Base-by-base conservation (phyloP, 1,140 invertebrate species). In the Drosophila grimshawi region DNA sequence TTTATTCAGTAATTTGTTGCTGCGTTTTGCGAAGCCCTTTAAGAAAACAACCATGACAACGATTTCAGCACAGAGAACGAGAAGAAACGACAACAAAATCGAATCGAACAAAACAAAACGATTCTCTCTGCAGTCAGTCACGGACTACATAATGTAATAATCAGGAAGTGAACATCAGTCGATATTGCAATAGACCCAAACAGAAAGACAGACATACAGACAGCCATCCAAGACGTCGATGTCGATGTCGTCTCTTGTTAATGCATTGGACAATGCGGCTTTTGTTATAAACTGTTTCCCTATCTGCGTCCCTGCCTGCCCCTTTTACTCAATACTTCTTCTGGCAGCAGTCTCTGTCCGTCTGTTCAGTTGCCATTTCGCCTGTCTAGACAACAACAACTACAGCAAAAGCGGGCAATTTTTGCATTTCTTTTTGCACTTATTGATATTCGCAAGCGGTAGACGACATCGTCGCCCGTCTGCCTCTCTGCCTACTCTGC, bases 201-300 rank as follows among this genome's bases (percentile, higher is more conserved):
- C 60, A 78, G 76, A 78, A 65, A 10, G 33, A 63, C 48, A 19
- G 5, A 4, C 33, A 30, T 30, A 70, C 39, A 43, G 39, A 51
- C 65, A 68, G 80, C 65, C 65, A 81, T 73, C 63, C 55, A 71
- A 69, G 78, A 59, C 69, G 59, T 57, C 48, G 57, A 71, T 57
- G 61, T 35, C 5, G 5, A 33, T 33, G 70, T 52, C 60, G 68
- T 53, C 78, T 83, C 62, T 80, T 74, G 66, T 71, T 80, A 83
- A 80, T 85, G 68, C 64, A 70, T 86, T 65, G 74, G 65, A 85
- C 81, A 85, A 85, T 78, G 69, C 74, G 81, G 81, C 81, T 78
- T 81, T 85, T 74, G 71, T 74, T 69, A 61, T 69, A 74, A 74
- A 74, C 71, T 61, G 57, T 62, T 62, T 62, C 52, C 57, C 59